Conservation (phyloP, 2,797 vertebrate genomes). For the Leptodactylus fallax region DNA sequence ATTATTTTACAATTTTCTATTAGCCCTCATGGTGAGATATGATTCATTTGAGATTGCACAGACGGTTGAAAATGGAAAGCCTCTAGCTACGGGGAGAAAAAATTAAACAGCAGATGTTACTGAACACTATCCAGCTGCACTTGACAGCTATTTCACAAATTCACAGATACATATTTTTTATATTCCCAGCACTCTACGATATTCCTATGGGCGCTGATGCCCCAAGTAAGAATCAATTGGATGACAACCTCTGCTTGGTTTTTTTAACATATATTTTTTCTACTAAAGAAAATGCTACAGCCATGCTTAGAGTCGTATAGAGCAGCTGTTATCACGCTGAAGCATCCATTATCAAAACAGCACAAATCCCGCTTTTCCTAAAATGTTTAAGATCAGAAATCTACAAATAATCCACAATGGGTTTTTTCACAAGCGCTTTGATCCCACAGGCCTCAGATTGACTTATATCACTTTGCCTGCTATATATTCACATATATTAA, state of each 20-base stretch:
- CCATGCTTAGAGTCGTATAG: not conserved
- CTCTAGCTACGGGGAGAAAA: conserved; percentile 48
- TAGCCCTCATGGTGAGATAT: conserved; percentile 30
- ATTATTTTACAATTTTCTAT: conserved; percentile 20
- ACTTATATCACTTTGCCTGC: not conserved
- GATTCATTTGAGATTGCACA: conserved; percentile 31
- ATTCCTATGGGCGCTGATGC: conserved; percentile 50
- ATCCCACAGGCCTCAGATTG: not conserved
- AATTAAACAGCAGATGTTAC: conserved; percentile 59
- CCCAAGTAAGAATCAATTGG: conserved; percentile 39
- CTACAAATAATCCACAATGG: not conserved
- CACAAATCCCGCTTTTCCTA: not conserved
- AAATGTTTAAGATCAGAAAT: conserved; percentile 16
- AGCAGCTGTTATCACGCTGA: conserved; percentile 15
- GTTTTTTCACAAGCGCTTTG: not conserved
- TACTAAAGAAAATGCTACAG: conserved; percentile 8
- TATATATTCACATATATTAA: conserved; percentile 20
- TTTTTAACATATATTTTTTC: conserved; percentile 16
- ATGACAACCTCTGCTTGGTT: conserved; percentile 36
- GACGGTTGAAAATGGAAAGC: conserved; percentile 52
- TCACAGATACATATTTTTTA: conserved; percentile 43
- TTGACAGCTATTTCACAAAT: conserved; percentile 56
- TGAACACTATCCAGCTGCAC: conserved; percentile 43
- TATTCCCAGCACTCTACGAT: conserved; percentile 42
- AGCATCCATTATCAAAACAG: not conserved